A percentile compares a stretch with the other conserved stretches of the same genome.
These are phyloP conservation scores for Patiria miniata DNA, from an alignment of 35 echinoderm and acorn worm genomes.

Conservation along the genomic window DNA sequence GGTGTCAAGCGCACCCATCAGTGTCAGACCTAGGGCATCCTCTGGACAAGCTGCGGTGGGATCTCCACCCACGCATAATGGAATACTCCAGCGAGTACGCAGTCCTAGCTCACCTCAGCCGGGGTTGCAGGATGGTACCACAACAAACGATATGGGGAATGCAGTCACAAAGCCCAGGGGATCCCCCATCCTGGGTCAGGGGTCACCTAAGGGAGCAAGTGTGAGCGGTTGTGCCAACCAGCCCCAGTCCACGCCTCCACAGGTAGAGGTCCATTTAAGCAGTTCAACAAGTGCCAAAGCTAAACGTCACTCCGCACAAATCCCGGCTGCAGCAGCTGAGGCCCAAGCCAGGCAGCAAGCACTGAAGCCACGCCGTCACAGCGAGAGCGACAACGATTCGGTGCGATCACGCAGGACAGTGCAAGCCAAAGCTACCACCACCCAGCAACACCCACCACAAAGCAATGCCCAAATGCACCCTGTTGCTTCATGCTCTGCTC, in stretches of 20 bases:
- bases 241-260: conserved; percentile 33
- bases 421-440: neutral
- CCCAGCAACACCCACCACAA: conserved; percentile 13
- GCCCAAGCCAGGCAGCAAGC: neutral
- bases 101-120: conserved; percentile 8
- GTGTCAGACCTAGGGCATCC: neutral
- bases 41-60: conserved; percentile 29
- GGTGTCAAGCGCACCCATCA: neutral
- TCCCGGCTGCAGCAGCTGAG: neutral
- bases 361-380: conserved; percentile 52
- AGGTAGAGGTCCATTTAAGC: conserved; percentile 42
- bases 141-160: neutral
- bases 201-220: neutral
- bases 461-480: conserved; percentile 15
- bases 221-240: neutral
- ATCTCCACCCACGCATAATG: conserved; percentile 40
- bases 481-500: neutral
- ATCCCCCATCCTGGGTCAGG: neutral
- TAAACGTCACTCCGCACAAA: conserved; percentile 47
- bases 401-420: conserved; percentile 22
- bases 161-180: conserved; percentile 24
- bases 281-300: conserved; percentile 52
- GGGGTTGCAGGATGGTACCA: neutral
- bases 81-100: neutral
- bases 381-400: conserved; percentile 58